phyloP scores from a whole-genome alignment of 2,113 vertebrate species.

The Mastomys natalensis region DNA sequence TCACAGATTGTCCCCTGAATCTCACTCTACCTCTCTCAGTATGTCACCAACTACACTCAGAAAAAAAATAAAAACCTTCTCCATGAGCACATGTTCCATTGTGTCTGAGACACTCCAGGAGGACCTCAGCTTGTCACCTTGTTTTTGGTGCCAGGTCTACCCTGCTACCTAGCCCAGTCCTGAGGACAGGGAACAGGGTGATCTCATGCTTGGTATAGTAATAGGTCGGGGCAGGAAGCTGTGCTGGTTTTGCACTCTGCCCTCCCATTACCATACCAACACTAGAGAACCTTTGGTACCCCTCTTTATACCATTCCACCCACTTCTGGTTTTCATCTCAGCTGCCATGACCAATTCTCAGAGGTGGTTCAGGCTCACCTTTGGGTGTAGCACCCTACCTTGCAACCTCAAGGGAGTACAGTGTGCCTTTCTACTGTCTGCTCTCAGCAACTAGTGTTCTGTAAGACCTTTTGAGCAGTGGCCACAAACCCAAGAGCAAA shows the following conservation, averaged over 20 bases:
- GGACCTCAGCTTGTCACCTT: neutral
- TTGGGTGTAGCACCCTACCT: neutral
- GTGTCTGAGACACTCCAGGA: neutral
- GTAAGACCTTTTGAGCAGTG: neutral
- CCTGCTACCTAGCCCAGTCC: neutral
- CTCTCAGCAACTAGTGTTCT: rapidly evolving
- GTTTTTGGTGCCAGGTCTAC: neutral
- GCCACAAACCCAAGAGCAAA: neutral
- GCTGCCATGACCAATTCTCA: rapidly evolving
- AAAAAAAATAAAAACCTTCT: neutral
- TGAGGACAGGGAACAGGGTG: neutral
- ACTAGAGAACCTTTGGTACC: neutral
- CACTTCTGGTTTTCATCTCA: neutral
- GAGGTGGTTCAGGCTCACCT: neutral
- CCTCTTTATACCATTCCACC: neutral
- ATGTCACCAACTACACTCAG: neutral
- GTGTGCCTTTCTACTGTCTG: neutral
- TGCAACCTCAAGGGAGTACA: neutral
- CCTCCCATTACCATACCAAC: neutral
- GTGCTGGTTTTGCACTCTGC: too few relatives aligned
- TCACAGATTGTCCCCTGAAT: neutral
- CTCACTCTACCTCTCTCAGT: neutral
- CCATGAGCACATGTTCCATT: neutral
- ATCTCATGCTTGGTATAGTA: neutral
- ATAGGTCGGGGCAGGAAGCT: neutral